Conservation (phyloP, 1,140 invertebrate genomes). For the Daktulosphaira vitifoliae region DNA sequence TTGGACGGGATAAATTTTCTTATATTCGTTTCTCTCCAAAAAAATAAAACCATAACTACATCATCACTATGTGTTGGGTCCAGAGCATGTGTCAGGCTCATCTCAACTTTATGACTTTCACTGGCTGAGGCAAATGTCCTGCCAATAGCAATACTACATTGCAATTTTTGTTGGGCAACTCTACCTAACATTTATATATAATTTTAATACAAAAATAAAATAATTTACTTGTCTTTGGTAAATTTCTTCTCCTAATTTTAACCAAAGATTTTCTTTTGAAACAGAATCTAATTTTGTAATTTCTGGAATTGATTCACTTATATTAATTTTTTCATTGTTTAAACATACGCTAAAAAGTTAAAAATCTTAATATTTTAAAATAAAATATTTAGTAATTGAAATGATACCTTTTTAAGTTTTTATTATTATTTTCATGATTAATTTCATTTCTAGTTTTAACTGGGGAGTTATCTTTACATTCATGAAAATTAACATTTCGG, state of each 20-base stretch:
- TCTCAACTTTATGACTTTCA: too few relatives aligned
- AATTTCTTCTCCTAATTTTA: conserved; percentile 26
- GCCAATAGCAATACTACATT: too few relatives aligned
- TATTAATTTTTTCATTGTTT: not conserved
- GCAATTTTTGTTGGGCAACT: too few relatives aligned
- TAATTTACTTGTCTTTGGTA: conserved; percentile 20
- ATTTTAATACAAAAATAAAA: too few relatives aligned
- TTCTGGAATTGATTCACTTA: not conserved
- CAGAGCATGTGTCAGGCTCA: too few relatives aligned
- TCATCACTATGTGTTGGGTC: too few relatives aligned
- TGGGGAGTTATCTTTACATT: not conserved
- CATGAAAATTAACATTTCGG: conserved; percentile 2
- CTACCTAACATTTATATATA: too few relatives aligned
- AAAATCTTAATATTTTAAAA: not conserved
- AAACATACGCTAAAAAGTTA: not conserved
- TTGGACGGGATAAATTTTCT: too few relatives aligned
- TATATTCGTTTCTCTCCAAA: too few relatives aligned
- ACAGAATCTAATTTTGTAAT: conserved; percentile 13
- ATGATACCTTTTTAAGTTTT: conserved; percentile 11
- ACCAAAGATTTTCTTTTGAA: conserved; percentile 31
- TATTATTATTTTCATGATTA: not conserved
- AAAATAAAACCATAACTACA: too few relatives aligned
- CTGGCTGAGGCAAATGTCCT: too few relatives aligned
- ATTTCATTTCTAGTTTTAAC: not conserved
- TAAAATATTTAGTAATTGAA: too few relatives aligned